phyloP scores from a whole-genome alignment of 1,140 invertebrate genomes.

The Lucilia sericata region DNA sequence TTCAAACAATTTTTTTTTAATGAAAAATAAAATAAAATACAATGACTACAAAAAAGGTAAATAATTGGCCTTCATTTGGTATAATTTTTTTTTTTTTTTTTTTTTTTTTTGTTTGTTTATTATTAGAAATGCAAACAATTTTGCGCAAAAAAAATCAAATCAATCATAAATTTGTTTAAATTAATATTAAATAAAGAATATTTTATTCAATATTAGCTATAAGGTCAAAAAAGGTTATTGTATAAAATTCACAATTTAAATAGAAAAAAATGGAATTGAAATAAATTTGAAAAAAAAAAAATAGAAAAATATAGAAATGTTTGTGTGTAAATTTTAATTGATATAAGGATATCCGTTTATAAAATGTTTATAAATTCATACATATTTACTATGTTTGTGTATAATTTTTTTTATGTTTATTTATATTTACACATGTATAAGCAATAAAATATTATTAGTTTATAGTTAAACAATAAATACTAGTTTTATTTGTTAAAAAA shows the following conservation, averaged over 20 bases:
- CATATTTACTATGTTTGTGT: not conserved
- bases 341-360: conserved; percentile 23
- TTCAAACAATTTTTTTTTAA: not conserved
- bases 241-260: not conserved
- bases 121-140: conserved; percentile 40
- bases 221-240: conserved; percentile 26
- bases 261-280: not conserved
- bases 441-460: no score
- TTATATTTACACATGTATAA: not conserved
- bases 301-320: not conserved
- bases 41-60: not conserved
- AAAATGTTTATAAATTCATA: not conserved
- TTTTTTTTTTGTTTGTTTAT: conserved; percentile 1
- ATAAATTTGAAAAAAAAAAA: not conserved
- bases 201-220: not conserved
- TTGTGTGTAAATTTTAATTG: not conserved
- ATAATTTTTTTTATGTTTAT: not conserved
- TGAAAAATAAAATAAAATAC: not conserved
- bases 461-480: not conserved
- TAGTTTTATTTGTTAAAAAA: not conserved
- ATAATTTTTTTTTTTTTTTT: conserved; percentile 6
- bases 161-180: conserved; percentile 17
- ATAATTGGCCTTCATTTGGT: conserved; percentile 39
- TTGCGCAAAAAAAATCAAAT: not conserved
- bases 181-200: conserved; percentile 9